phyloP scores from a whole-genome alignment of 2,888 invertebrate species.

The Conops quadrifasciatus region DNA sequence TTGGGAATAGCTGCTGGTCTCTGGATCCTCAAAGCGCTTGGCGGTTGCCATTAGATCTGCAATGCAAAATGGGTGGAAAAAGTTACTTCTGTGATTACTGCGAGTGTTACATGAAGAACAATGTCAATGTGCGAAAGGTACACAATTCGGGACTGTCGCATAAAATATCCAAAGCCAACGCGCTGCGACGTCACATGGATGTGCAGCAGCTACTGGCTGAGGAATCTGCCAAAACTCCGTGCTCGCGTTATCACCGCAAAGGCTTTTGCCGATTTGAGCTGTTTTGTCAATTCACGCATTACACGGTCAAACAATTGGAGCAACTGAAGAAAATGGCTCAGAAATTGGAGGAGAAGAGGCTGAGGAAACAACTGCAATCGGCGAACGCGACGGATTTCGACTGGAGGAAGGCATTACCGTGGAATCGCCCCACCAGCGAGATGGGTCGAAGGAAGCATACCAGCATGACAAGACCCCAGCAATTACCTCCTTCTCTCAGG shows the following conservation, averaged over 20 bases:
- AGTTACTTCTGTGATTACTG: conserved; percentile 65
- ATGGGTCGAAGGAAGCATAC: background rate
- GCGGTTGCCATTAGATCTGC: conserved; percentile 76
- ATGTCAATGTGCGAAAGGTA: conserved; percentile 58
- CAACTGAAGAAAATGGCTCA: conserved; percentile 48
- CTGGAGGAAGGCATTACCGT: conserved; percentile 19
- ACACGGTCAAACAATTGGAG: conserved; percentile 50
- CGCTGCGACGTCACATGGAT: conserved; percentile 54
- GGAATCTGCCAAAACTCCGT: conserved; percentile 51
- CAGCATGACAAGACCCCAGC: conserved; percentile 31
- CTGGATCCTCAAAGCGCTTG: conserved; percentile 76
- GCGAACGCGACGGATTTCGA: background rate
- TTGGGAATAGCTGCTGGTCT: conserved; percentile 81
- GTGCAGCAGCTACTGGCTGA: conserved; percentile 48
- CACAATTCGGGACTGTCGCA: conserved; percentile 59
- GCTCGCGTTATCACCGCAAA: conserved; percentile 50
- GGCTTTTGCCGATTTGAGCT: conserved; percentile 58
- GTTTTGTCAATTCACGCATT: conserved; percentile 58
- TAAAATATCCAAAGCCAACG: conserved; percentile 55
- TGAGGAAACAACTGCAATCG: conserved; percentile 1
- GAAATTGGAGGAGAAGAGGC: conserved; percentile 18
- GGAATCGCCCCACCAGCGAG: conserved; percentile 34
- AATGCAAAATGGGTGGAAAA: conserved; percentile 64
- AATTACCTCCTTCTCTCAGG: conserved; percentile 49
- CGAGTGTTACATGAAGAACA: conserved; percentile 61